phyloP scores from a whole-genome alignment of 2,888 invertebrate species.

The Brenthis ino region DNA sequence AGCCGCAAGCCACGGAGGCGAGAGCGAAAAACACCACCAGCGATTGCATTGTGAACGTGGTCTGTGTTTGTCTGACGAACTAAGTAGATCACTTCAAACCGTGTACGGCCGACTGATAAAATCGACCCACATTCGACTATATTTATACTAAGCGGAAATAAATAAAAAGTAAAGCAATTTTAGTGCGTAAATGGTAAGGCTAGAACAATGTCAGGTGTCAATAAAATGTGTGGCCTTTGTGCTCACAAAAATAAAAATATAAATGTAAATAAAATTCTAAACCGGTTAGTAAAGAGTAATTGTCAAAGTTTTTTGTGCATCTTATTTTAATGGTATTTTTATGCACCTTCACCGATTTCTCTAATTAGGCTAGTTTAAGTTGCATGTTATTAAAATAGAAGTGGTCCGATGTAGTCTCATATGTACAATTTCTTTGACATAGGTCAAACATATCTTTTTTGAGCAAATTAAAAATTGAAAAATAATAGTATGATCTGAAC shows the following conservation, averaged over 20 bases:
- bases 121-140: slow-evolving; percentile 47
- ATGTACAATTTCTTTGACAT: too few species aligned
- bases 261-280: slow-evolving; percentile 58
- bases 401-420: too few species aligned
- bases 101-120: slow-evolving; percentile 62
- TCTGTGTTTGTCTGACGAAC: slow-evolving; percentile 67
- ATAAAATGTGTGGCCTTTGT: slow-evolving; percentile 71
- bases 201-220: slow-evolving; percentile 78
- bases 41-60: slow-evolving; percentile 70
- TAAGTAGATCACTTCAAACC: slow-evolving; percentile 68
- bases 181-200: slow-evolving; percentile 47
- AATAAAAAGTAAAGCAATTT: slow-evolving; percentile 69
- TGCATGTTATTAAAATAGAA: too few species aligned
- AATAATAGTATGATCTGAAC: too few species aligned
- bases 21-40: slow-evolving; percentile 85
- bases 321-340: too few species aligned
- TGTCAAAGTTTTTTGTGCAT: slow-evolving; percentile 26
- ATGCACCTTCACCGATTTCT: too few species aligned
- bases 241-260: neutral
- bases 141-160: slow-evolving; percentile 76
- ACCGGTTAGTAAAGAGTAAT: slow-evolving; percentile 70
- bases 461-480: too few species aligned
- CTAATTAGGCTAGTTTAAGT: too few species aligned
- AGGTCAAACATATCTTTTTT: too few species aligned
- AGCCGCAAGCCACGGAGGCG: slow-evolving; percentile 82